Evolutionary conservation across 2,797 vertebrate genomes (phyloP).

Genomic region (Hippocampus kuda): DNA sequence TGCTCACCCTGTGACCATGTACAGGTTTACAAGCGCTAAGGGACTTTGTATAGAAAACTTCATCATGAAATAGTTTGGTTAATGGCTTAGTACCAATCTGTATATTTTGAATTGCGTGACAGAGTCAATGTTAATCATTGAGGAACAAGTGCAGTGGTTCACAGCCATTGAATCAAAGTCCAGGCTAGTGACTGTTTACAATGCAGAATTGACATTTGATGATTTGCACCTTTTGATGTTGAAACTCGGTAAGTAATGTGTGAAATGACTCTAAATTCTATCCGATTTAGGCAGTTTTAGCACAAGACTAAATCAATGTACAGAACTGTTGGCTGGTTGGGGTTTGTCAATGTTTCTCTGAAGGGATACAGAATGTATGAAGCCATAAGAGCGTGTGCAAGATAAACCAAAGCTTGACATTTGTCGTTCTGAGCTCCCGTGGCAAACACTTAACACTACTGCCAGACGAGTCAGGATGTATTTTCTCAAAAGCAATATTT

Average conservation of each 20-base stretch:
- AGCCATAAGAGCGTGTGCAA: not conserved
- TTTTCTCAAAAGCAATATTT: slow-evolving; percentile 5
- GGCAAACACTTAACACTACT: slow-evolving; percentile 1
- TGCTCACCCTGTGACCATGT: slow-evolving; percentile 1
- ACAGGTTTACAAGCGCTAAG: slow-evolving; percentile 15
- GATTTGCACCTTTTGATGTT: not conserved
- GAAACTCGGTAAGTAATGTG: not conserved
- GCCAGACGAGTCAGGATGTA: not conserved
- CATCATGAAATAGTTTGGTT: slow-evolving; percentile 36
- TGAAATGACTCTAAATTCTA: not conserved
- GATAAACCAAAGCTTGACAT: not conserved
- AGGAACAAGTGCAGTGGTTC: slow-evolving; percentile 14
- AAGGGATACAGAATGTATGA: slow-evolving; percentile 1
- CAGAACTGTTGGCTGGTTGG: too few species aligned
- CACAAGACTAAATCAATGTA: not conserved
- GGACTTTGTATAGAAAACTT: slow-evolving; percentile 16
- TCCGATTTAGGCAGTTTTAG: not conserved
- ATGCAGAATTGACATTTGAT: not conserved
- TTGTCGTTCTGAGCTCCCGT: not conserved
- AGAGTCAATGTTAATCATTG: slow-evolving; percentile 11
- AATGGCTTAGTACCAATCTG: slow-evolving; percentile 37
- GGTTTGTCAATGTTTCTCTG: not conserved
- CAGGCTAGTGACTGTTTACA: slow-evolving; percentile 4
- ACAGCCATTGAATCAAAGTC: not conserved
- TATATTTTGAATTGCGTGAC: slow-evolving; percentile 37